Conservation (phyloP, 2,888 invertebrate species). For the Agrotis exclamationis region DNA sequence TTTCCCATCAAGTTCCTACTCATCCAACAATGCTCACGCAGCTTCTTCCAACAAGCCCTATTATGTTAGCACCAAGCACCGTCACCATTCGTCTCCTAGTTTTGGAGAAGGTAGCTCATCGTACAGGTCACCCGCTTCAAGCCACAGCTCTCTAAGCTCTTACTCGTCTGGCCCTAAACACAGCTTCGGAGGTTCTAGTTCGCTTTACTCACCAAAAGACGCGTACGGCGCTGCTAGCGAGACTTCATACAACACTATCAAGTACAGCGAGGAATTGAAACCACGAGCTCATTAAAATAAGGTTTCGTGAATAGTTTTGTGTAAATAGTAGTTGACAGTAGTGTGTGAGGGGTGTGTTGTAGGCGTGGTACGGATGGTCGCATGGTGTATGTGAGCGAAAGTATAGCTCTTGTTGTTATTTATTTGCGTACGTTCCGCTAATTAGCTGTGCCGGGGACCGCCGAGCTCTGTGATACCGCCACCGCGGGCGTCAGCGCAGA, state of each 20-base stretch:
- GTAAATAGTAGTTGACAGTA: constrained; percentile 76
- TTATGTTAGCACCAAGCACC: constrained; percentile 79
- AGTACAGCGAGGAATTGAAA: constrained; percentile 88
- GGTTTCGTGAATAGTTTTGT: constrained; percentile 63
- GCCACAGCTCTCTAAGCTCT: constrained; percentile 79
- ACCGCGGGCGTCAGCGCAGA: constrained; percentile 59
- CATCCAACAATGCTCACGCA: constrained; percentile 75
- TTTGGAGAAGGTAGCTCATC: constrained; percentile 82
- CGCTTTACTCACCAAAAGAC: constrained; percentile 83
- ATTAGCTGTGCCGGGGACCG: constrained; percentile 73
- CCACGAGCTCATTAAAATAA: constrained; percentile 78
- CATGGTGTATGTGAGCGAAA: constrained; percentile 69
- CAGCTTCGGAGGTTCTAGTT: constrained; percentile 77
- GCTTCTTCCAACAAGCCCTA: constrained; percentile 83
- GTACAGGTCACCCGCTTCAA: constrained; percentile 77
- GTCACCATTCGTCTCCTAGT: constrained; percentile 67
- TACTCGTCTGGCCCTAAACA: constrained; percentile 82
- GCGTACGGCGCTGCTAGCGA: constrained; percentile 85
- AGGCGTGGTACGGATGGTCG: constrained; percentile 64
- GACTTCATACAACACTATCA: constrained; percentile 87
- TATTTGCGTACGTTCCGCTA: constrained; percentile 81
- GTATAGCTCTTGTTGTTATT: constrained; percentile 71
- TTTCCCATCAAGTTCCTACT: constrained; percentile 77
- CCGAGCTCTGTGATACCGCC: constrained; percentile 67
- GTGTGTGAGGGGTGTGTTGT: constrained; percentile 64